Evolutionary conservation across 2,797 vertebrate species (phyloP).

Genomic region (Chiroxiphia lanceolata): DNA sequence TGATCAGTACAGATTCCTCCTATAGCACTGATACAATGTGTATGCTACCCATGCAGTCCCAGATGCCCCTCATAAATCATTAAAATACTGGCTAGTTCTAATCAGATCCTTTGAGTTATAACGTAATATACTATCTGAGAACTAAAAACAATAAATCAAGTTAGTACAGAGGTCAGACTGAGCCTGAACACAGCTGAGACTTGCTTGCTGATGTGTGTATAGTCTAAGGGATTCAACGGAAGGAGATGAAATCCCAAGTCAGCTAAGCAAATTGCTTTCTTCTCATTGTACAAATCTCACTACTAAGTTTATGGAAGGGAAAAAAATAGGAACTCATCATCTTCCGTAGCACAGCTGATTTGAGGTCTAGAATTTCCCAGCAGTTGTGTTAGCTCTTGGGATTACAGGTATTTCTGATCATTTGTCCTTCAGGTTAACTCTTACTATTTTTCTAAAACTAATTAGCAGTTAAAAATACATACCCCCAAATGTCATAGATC

Average conservation of each 20-base stretch:
- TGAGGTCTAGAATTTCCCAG: slow-evolving; percentile 35
- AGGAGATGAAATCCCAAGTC: slow-evolving; percentile 34
- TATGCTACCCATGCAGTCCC: slow-evolving; percentile 16
- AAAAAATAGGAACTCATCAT: background rate
- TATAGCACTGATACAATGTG: slow-evolving; percentile 18
- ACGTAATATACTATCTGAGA: slow-evolving; percentile 24
- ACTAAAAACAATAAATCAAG: slow-evolving; percentile 52
- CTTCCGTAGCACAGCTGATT: slow-evolving; percentile 4
- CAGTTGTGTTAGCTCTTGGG: slow-evolving; percentile 12
- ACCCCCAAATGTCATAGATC: background rate
- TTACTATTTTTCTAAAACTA: background rate
- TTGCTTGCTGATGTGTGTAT: background rate
- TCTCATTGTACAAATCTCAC: slow-evolving; percentile 36
- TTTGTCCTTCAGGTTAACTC: background rate
- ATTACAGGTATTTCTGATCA: slow-evolving; percentile 1
- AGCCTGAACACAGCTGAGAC: slow-evolving; percentile 19
- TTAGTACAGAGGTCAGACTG: slow-evolving; percentile 39
- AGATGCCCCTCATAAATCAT: slow-evolving; percentile 68
- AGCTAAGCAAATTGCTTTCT: slow-evolving; percentile 36
- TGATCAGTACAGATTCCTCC: slow-evolving; percentile 26
- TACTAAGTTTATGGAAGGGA: background rate
- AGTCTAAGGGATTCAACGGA: background rate
- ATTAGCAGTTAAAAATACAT: background rate
- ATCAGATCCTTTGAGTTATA: slow-evolving; percentile 45
- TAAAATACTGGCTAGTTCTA: slow-evolving; percentile 24